Evolutionary conservation across 2,888 invertebrate genomes (phyloP).

Genomic region (Acrocyrtus sp.): DNA sequence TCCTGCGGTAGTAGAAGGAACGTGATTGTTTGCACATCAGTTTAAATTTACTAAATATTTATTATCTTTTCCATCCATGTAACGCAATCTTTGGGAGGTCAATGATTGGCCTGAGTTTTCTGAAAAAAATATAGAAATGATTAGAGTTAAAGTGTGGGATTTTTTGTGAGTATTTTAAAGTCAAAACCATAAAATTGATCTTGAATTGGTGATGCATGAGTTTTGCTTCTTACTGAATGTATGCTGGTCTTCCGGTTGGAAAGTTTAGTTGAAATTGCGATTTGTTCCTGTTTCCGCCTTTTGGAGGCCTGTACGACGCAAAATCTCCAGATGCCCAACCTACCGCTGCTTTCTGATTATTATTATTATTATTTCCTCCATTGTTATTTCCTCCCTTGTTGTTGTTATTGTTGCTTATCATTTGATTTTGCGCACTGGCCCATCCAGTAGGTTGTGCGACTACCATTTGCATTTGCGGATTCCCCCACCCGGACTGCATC

Average conservation of each 20-base stretch:
- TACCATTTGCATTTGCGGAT: conserved; percentile 28
- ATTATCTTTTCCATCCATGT: conserved; percentile 35
- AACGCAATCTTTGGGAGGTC: conserved; percentile 47
- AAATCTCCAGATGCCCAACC: conserved; percentile 47
- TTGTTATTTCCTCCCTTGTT: neutral
- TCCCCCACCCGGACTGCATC: conserved; percentile 21
- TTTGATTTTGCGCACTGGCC: conserved; percentile 26
- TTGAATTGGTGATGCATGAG: neutral
- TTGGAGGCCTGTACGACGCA: conserved; percentile 26
- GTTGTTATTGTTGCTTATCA: neutral
- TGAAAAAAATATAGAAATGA: conserved; percentile 9
- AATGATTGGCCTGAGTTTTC: conserved; percentile 52
- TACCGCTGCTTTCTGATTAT: neutral
- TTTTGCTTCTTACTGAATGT: conserved; percentile 39
- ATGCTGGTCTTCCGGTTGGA: conserved; percentile 35
- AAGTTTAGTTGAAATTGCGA: conserved; percentile 25
- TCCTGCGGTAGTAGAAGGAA: too few relatives aligned
- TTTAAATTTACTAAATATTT: too few relatives aligned
- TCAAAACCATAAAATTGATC: conserved; percentile 1
- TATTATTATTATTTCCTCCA: neutral
- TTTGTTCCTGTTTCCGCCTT: conserved; percentile 9
- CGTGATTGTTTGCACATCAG: too few relatives aligned
- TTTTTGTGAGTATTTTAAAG: neutral
- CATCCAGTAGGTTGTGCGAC: conserved; percentile 39
- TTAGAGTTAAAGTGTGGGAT: neutral